Conservation (phyloP, 2,113 vertebrate species). For the Mus musculus region DNA sequence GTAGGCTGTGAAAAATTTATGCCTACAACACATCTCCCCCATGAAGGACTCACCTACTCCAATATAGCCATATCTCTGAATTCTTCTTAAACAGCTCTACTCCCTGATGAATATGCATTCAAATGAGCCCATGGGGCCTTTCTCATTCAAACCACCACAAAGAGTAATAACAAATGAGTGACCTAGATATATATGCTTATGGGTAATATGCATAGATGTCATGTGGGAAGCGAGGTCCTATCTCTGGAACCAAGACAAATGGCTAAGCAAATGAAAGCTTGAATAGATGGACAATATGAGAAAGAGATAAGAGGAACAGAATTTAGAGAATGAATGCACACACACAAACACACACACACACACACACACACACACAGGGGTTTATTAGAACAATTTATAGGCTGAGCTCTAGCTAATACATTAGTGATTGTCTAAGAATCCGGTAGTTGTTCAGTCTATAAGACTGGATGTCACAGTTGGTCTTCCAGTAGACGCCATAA, state of each 20-base stretch:
- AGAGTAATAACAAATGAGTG: neutral
- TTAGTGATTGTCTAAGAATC: neutral
- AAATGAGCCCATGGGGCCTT: neutral
- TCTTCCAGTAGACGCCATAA: neutral
- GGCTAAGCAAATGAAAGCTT: neutral
- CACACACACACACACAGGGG: neutral
- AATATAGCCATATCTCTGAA: neutral
- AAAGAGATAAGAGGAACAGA: neutral
- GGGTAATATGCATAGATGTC: neutral
- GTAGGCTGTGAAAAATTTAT: no score
- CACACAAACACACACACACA: neutral
- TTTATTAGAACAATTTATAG: neutral
- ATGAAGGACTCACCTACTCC: neutral
- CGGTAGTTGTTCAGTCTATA: neutral
- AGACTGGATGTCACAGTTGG: neutral
- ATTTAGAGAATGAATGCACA: neutral
- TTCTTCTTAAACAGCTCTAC: neutral
- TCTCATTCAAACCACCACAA: neutral
- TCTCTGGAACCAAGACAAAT: neutral
- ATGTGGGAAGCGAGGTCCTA: neutral
- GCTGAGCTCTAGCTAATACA: neutral
- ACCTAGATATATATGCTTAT: neutral
- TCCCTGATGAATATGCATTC: neutral
- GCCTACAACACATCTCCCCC: neutral
- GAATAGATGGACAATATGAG: neutral